A percentile compares a stretch with the other conserved stretches of the same genome.
These are phyloP conservation scores for Phorcus lineatus DNA, from an alignment of 2,888 invertebrate genomes.

Conservation along the genomic window DNA sequence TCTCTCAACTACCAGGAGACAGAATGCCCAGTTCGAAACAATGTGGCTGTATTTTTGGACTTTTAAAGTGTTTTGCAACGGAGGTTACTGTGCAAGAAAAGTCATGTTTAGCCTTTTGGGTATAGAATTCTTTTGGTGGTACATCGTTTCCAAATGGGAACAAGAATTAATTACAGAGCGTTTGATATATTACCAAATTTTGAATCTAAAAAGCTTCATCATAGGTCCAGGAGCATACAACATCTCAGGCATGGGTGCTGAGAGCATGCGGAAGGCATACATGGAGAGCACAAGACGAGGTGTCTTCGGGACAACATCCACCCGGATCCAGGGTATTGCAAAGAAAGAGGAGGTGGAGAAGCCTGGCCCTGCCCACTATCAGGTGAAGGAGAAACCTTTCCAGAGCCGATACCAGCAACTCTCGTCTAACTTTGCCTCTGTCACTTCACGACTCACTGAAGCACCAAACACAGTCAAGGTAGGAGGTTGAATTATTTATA, in stretches of 20 bases:
- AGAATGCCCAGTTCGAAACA: too few relatives aligned
- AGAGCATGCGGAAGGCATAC: constrained; percentile 74
- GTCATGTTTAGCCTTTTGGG: too few relatives aligned
- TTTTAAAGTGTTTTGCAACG: too few relatives aligned
- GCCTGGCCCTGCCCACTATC: constrained; percentile 74
- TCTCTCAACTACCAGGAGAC: too few relatives aligned
- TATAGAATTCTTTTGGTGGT: too few relatives aligned
- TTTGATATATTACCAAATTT: too few relatives aligned
- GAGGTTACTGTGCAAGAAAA: too few relatives aligned
- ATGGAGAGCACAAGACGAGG: constrained; percentile 73
- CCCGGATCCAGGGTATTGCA: constrained; percentile 62
- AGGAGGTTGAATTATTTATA: constrained; percentile 7
- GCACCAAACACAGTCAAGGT: constrained; percentile 55
- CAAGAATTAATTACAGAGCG: too few relatives aligned
- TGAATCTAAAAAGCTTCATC: too few relatives aligned
- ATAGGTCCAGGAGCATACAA: constrained; percentile 74
- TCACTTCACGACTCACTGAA: constrained; percentile 62
- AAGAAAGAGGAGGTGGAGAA: constrained; percentile 66
- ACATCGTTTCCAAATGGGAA: too few relatives aligned
- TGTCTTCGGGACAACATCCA: constrained; percentile 73
- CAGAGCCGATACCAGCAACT: constrained; percentile 64
- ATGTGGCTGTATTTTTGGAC: too few relatives aligned
- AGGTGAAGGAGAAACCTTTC: constrained; percentile 64
- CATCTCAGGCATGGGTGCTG: constrained; percentile 73
- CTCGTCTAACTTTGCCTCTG: constrained; percentile 73